Evolutionary conservation across 2,888 invertebrate species (phyloP).

Genomic region (Tetragonula carbonaria): DNA sequence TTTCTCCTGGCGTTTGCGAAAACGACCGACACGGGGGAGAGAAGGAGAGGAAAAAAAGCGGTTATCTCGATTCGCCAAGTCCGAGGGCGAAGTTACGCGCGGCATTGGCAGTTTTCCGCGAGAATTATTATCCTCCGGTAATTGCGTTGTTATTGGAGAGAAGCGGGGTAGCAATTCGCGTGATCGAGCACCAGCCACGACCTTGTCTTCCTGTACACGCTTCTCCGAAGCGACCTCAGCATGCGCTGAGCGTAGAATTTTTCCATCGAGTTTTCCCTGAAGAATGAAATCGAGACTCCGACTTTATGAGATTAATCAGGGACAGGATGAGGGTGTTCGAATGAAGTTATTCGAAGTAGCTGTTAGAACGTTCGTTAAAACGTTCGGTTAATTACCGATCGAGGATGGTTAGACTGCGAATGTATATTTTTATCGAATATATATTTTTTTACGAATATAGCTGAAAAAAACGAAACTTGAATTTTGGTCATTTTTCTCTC

Average conservation of each 20-base stretch:
- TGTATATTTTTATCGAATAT: neutral
- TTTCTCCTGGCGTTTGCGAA: slow-evolving; percentile 37
- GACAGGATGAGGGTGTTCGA: neutral
- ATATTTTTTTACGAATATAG: neutral
- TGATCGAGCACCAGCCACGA: slow-evolving; percentile 25
- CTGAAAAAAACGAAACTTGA: neutral
- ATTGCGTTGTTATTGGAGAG: slow-evolving; percentile 44
- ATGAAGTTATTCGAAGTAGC: neutral
- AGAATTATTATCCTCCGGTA: slow-evolving; percentile 47
- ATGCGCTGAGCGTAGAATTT: slow-evolving; percentile 11
- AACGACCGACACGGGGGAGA: neutral
- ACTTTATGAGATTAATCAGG: neutral
- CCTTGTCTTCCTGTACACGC: neutral
- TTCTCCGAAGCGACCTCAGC: neutral
- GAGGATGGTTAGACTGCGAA: neutral
- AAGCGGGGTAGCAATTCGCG: slow-evolving; percentile 17
- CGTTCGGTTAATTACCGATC: neutral
- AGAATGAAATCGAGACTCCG: neutral
- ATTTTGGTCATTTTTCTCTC: neutral
- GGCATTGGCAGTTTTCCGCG: slow-evolving; percentile 35
- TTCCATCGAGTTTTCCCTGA: neutral
- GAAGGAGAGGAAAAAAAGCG: neutral
- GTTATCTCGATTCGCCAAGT: neutral
- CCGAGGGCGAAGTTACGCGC: slow-evolving; percentile 25
- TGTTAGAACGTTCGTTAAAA: neutral